These are phyloP conservation scores for Chionis minor DNA, from an alignment of 2,113 vertebrate species.

Conservation along the genomic window DNA sequence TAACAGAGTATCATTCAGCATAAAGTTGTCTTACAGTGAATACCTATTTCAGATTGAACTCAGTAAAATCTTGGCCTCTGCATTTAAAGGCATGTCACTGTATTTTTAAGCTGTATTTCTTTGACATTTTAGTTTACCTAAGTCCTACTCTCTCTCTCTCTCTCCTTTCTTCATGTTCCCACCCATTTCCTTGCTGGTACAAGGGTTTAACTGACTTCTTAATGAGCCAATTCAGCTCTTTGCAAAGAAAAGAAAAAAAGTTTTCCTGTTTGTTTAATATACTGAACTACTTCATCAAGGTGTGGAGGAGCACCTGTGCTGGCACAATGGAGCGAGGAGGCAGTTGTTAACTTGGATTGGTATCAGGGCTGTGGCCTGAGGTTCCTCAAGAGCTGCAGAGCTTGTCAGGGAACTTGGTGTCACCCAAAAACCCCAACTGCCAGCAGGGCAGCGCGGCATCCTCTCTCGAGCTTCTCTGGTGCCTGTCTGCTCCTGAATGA, in stretches of 20 bases:
- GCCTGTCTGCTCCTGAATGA: not conserved
- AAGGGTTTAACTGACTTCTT: not conserved
- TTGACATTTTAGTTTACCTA: not conserved
- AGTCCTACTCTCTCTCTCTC: not conserved
- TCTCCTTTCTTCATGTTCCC: not conserved
- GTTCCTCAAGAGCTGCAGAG: not conserved
- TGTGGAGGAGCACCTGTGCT: not conserved
- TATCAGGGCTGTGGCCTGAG: not conserved
- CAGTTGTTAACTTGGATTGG: not conserved
- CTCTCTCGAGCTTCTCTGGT: not conserved
- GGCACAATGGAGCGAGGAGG: not conserved
- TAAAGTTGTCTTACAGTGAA: not conserved
- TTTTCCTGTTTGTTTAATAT: not conserved
- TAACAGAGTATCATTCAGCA: not conserved
- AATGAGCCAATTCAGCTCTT: not conserved
- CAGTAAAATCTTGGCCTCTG: not conserved
- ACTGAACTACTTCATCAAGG: not conserved
- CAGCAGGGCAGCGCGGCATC: not conserved
- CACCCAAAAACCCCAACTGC: not conserved
- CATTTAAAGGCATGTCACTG: not conserved
- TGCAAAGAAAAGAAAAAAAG: not conserved
- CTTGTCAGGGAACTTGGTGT: not conserved
- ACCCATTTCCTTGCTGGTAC: constrained; percentile 4
- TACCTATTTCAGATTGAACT: not conserved
- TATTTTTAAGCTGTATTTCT: not conserved